Evolutionary conservation across 2,888 invertebrate genomes (phyloP).

Genomic region (Tanytarsus gracilentus): DNA sequence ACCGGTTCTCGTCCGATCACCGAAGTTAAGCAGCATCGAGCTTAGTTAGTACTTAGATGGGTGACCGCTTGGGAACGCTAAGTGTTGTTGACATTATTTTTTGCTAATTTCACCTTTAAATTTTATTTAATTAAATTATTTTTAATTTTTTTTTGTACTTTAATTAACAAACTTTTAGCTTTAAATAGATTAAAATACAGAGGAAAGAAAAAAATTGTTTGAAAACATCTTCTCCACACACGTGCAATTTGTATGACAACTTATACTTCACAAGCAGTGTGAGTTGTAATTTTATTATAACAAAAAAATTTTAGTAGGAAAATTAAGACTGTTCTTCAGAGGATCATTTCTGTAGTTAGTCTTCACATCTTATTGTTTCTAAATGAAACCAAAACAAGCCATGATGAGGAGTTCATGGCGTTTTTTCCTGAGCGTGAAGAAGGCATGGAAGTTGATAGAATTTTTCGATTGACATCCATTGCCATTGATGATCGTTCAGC

Average conservation of each 20-base stretch:
- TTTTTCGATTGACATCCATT: conserved; percentile 3
- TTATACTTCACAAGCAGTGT: background rate
- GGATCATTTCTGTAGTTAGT: conserved; percentile 61
- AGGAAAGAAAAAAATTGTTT: too few species aligned
- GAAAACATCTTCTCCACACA: too few species aligned
- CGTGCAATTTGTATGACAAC: background rate
- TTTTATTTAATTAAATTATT: too few species aligned
- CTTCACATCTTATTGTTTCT: conserved; percentile 48
- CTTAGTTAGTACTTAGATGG: too few species aligned
- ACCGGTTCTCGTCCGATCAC: too few species aligned
- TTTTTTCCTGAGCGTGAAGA: conserved; percentile 48
- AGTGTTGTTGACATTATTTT: too few species aligned
- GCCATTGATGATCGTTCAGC: conserved; percentile 26
- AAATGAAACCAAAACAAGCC: conserved; percentile 46
- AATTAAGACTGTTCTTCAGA: conserved; percentile 49
- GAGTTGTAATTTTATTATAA: background rate
- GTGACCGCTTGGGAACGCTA: too few species aligned
- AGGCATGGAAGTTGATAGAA: background rate
- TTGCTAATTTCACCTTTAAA: too few species aligned
- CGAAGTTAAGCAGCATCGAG: too few species aligned
- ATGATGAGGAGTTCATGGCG: conserved; percentile 51
- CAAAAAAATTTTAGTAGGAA: background rate
- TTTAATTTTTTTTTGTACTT: too few species aligned
- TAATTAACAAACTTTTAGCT: too few species aligned
- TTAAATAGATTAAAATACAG: too few species aligned